Evolutionary conservation across 2,888 invertebrate genomes (phyloP), one percentile per base, ranked within the genome.

Genomic region (Ophraella communa): DNA sequence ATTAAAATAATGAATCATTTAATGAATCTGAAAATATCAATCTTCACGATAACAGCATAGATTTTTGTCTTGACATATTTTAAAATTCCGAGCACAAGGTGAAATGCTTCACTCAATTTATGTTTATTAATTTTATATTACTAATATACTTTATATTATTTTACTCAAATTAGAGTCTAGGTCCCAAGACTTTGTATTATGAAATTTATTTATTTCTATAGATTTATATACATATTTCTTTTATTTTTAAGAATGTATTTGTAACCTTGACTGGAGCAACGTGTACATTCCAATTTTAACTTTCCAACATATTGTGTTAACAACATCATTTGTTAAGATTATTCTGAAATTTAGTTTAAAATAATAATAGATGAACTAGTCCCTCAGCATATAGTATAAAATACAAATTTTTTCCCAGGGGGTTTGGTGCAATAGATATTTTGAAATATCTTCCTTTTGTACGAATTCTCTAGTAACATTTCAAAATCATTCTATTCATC

Each of bases 361-460:
- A 56, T 24, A 49, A 49, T 33, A 47, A 42, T 39, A 35, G 8
- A 21, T 59, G 27, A 30, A 44, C 52, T 53, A 60, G 60, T 60
- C 59, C 51, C 24, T 51, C 24, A 3, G 33, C 33, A 57, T 30
- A 69, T 69, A 73, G 72, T 71, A 71, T 73, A 72, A 71, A 67
- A 72, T 73, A 70, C 69, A 68, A 70, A 71, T 70, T 73, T 68
- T 68, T 67, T 59, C 33, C 69, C 51, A 67, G 65, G 71, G 68
- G 70, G 68, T 66, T 67, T 66, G 68, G 74, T 74, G 74, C 74
- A 74, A 75, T 74, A 72, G 71, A 53, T 66, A 47, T 42, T 54
- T 55, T 24, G 61, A 64, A 57, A 45, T 61, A 49, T 44, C 55
- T 55, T 55, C 53, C 45, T 60, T 66, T 70, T 68, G 59, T 69